Percentiles rank a stretch among this genome's conserved stretches.
These are phyloP conservation scores for Macrotis lagotis DNA, from an alignment of 2,113 vertebrate species.

Conservation along the genomic window DNA sequence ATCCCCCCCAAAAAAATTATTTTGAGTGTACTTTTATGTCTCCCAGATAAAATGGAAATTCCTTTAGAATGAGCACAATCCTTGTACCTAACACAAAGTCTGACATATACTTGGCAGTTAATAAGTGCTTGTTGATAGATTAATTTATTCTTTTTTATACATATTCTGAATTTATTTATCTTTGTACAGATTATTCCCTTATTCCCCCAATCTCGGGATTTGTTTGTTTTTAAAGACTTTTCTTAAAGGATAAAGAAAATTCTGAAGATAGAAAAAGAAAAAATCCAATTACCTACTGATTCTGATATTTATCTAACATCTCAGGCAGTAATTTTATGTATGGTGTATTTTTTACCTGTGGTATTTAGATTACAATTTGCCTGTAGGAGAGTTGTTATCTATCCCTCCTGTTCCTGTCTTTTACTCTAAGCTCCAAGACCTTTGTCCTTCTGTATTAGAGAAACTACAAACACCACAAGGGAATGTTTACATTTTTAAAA, in stretches of 20 bases:
- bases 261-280: conserved; percentile 53
- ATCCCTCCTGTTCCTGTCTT: conserved; percentile 51
- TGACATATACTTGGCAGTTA: not conserved
- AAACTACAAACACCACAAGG: conserved; percentile 71
- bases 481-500: conserved; percentile 76
- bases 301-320: conserved; percentile 51
- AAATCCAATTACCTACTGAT: conserved; percentile 34
- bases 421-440: conserved; percentile 64
- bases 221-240: conserved; percentile 67
- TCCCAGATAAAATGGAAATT: not conserved
- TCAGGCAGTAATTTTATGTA: conserved; percentile 34
- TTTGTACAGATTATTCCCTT: not conserved
- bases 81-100: not conserved
- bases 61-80: not conserved
- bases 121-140: not conserved
- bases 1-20: not conserved
- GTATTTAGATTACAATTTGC: conserved; percentile 73
- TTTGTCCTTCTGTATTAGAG: conserved; percentile 71
- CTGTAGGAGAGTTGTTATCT: conserved; percentile 72
- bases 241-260: conserved; percentile 63
- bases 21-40: not conserved
- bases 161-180: not conserved
- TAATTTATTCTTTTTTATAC: not conserved
- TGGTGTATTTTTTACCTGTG: conserved; percentile 66
- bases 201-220: conserved; percentile 1